Percentiles rank a stretch among this genome's conserved stretches.
Evolutionary conservation across 64 coral and sea anemone genomes (phyloP).

Genomic region (Stylophora pistillata): DNA sequence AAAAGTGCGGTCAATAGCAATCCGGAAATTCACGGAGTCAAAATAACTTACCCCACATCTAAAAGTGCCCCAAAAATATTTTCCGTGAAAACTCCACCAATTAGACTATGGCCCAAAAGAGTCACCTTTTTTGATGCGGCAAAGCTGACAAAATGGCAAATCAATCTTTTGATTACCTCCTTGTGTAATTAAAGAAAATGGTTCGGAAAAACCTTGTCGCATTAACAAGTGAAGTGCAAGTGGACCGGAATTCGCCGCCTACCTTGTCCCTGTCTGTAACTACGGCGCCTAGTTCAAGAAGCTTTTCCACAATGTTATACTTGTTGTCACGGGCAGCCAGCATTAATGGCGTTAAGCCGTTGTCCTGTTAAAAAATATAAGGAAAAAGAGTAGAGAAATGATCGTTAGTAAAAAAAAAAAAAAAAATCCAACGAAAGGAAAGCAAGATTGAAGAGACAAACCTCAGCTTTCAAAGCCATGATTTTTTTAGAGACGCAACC

Average conservation of each 20-base stretch:
- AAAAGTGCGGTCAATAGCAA: background rate
- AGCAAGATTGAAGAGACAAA: background rate
- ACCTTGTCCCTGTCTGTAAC: constrained; percentile 77
- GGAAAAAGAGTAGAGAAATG: background rate
- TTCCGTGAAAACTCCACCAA: background rate
- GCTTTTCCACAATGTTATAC: constrained; percentile 86
- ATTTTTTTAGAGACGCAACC: background rate
- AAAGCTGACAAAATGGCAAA: constrained; percentile 35
- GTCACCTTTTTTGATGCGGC: background rate
- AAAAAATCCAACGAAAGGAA: background rate
- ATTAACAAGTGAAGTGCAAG: background rate
- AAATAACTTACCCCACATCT: background rate
- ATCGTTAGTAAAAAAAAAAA: background rate
- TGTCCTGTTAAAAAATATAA: constrained; percentile 68
- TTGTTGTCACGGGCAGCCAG: constrained; percentile 86
- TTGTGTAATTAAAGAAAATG: constrained; percentile 28
- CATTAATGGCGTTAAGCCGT: constrained; percentile 94
- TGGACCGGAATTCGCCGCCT: background rate
- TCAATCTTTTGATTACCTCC: background rate
- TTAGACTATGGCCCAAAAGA: background rate
- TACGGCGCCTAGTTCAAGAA: constrained; percentile 84
- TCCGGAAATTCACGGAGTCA: too few species aligned
- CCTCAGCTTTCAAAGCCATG: constrained; percentile 5
- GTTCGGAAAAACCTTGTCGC: background rate
- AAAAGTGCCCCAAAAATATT: background rate